phyloP scores from a whole-genome alignment of 2,113 vertebrate genomes.

The Cyanocitta stelleri region DNA sequence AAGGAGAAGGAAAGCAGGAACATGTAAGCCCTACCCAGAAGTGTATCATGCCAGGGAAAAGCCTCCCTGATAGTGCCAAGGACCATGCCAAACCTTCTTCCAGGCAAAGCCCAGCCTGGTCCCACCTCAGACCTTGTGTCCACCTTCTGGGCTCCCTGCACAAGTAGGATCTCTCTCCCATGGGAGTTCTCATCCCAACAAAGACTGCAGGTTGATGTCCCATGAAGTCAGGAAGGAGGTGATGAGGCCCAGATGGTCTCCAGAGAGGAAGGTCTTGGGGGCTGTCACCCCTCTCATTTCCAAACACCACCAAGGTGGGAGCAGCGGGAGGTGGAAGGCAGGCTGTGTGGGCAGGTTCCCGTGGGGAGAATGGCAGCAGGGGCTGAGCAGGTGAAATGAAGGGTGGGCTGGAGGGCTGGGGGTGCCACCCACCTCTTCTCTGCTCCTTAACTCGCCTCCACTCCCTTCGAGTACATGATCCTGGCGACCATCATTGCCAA shows the following conservation, averaged over 20 bases:
- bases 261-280: not conserved
- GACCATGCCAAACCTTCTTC: not conserved
- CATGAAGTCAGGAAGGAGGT: accelerated
- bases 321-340: not conserved
- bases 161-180: not conserved
- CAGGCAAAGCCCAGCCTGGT: not conserved
- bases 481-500: slow-evolving; percentile 97
- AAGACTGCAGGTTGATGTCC: not conserved
- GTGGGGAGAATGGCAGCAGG: not conserved
- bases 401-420: not conserved
- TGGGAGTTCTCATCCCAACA: not conserved
- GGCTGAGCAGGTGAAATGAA: not conserved
- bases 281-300: not conserved
- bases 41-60: not conserved
- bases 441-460: slow-evolving; percentile 82
- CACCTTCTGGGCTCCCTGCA: not conserved
- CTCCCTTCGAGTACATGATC: slow-evolving; percentile 99
- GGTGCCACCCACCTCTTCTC: not conserved
- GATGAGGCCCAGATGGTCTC: not conserved
- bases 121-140: not conserved
- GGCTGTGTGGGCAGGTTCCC: not conserved
- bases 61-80: not conserved
- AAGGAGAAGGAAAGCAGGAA: not conserved
- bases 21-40: not conserved
- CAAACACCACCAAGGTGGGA: not conserved